These are phyloP conservation scores for Cercopithecus mona DNA, from an alignment of 2,113 vertebrate species.

Conservation along the genomic window DNA sequence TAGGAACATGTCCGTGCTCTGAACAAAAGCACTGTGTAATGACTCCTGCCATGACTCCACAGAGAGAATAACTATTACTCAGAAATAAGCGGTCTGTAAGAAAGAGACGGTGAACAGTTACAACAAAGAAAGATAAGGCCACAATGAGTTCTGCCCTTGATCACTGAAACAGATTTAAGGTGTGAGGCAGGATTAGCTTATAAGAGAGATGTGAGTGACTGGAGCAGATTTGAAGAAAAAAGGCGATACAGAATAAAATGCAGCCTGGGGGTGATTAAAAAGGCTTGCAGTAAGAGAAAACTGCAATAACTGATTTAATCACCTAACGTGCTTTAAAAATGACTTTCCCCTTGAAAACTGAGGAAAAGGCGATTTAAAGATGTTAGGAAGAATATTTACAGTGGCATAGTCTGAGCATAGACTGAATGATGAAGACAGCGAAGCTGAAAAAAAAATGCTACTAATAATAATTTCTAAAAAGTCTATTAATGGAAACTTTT, in stretches of 20 bases:
- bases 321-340: constrained; percentile 47
- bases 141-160: constrained; percentile 86
- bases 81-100: constrained; percentile 80
- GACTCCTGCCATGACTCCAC: constrained; percentile 63
- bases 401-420: constrained; percentile 20
- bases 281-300: constrained; percentile 74
- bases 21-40: constrained; percentile 74
- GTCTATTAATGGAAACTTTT: constrained; percentile 60
- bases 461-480: neutral
- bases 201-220: constrained; percentile 67
- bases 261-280: neutral
- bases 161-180: constrained; percentile 80
- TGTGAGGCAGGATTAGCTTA: constrained; percentile 79
- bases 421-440: constrained; percentile 23
- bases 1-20: constrained; percentile 54
- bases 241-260: neutral
- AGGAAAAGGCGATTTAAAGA: constrained; percentile 57
- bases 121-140: constrained; percentile 86
- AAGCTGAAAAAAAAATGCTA: neutral
- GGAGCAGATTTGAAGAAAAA: constrained; percentile 35
- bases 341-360: constrained; percentile 66
- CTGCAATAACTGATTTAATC: constrained; percentile 65
- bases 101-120: constrained; percentile 83
- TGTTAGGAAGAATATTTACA: constrained; percentile 57
- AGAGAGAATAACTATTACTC: constrained; percentile 63